phyloP scores from a whole-genome alignment of 2,888 invertebrate genomes.

The Cremastinae sp. region DNA sequence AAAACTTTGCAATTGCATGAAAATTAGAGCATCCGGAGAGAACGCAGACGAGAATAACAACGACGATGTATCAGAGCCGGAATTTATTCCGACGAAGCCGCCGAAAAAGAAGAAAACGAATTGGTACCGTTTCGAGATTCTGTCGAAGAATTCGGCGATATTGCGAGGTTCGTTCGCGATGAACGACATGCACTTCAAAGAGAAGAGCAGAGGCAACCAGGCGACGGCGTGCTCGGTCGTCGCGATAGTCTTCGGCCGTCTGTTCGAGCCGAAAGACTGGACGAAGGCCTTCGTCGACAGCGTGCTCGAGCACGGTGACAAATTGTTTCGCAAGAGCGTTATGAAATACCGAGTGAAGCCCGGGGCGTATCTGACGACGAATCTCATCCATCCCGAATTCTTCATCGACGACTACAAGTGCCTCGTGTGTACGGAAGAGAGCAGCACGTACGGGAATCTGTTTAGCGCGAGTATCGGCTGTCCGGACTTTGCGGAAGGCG shows the following conservation, averaged over 20 bases:
- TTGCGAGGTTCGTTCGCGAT: conserved; percentile 71
- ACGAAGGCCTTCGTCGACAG: conserved; percentile 66
- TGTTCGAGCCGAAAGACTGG: conserved; percentile 73
- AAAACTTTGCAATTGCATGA: too few relatives aligned
- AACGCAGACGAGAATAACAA: too few relatives aligned
- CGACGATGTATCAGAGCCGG: too few relatives aligned
- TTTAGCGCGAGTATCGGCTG: conserved; percentile 69
- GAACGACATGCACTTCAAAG: conserved; percentile 70
- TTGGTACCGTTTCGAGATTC: conserved; percentile 70
- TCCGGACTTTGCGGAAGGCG: conserved; percentile 74
- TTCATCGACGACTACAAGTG: conserved; percentile 73
- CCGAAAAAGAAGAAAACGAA: conserved; percentile 18
- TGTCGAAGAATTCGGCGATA: conserved; percentile 67
- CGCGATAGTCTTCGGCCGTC: conserved; percentile 69
- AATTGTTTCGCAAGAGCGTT: conserved; percentile 70
- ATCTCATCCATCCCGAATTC: conserved; percentile 71
- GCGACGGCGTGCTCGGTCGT: conserved; percentile 70
- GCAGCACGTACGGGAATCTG: conserved; percentile 70
- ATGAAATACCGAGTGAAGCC: conserved; percentile 64
- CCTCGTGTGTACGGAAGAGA: conserved; percentile 69
- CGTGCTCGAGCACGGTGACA: conserved; percentile 72
- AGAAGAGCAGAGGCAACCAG: conserved; percentile 72
- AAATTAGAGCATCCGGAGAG: too few relatives aligned
- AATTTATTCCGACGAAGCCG: not conserved
- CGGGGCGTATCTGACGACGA: conserved; percentile 68